Percentiles rank a stretch among this genome's conserved stretches.
phyloP scores from a whole-genome alignment of 2,113 vertebrate species.

The Danionella cerebrum region DNA sequence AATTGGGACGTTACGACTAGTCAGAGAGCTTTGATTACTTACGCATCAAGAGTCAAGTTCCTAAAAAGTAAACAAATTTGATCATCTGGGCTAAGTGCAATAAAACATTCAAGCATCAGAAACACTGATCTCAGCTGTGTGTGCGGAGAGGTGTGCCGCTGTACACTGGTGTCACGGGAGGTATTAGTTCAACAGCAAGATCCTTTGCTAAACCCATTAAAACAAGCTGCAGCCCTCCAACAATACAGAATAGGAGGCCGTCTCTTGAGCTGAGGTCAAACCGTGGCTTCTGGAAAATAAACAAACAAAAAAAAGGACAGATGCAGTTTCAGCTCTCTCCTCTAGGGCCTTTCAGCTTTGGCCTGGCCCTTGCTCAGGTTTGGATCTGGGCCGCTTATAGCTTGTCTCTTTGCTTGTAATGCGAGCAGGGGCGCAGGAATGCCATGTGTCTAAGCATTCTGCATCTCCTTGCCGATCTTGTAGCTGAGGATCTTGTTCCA shows the following conservation, averaged over 20 bases:
- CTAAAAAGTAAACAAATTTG: not conserved
- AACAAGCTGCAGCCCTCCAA: conserved; percentile 27
- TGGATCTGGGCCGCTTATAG: not conserved
- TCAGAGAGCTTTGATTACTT: not conserved
- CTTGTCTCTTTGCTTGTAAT: conserved; percentile 29
- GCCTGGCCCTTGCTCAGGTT: not conserved
- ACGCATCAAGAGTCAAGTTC: not conserved
- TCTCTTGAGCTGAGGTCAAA: conserved; percentile 39
- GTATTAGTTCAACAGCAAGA: conserved; percentile 39
- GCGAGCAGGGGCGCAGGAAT: conserved; percentile 28
- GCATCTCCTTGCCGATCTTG: conserved; percentile 98
- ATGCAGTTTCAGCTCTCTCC: conserved; percentile 22
- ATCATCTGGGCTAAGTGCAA: conserved; percentile 1
- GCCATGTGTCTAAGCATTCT: conserved; percentile 69
- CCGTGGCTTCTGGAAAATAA: conserved; percentile 31
- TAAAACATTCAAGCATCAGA: not conserved
- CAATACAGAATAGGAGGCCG: conserved; percentile 34
- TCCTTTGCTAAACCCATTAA: conserved; percentile 21
- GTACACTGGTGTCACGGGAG: conserved; percentile 37
- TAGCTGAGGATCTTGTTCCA: conserved; percentile 99
- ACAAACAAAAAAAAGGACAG: not conserved
- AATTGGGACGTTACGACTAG: not conserved
- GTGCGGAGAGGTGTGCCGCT: conserved; percentile 11
- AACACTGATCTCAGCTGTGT: not conserved
- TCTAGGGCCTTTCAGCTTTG: conserved; percentile 12